A percentile compares a stretch with the other conserved stretches of the same genome.
Evolutionary conservation across 1,140 invertebrate species (phyloP).

Genomic region (Geopemphigus sp.): DNA sequence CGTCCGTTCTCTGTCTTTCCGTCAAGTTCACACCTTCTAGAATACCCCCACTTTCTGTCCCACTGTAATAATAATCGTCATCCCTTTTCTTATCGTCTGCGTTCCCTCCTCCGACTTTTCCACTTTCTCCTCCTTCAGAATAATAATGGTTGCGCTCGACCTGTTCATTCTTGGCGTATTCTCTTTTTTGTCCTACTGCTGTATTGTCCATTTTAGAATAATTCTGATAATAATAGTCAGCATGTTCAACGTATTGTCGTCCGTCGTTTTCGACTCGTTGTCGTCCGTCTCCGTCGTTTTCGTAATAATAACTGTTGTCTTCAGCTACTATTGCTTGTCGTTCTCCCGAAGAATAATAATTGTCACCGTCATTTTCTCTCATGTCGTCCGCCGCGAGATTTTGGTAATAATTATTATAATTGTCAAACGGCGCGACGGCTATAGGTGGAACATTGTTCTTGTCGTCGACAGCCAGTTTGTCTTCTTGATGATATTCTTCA

Average conservation of each 20-base stretch:
- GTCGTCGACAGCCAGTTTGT: background rate
- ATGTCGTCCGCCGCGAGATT: background rate
- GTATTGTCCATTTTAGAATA: background rate
- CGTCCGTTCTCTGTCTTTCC: no score
- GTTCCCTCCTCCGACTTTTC: no score
- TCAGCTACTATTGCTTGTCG: background rate
- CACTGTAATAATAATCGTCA: no score
- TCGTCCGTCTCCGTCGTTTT: background rate
- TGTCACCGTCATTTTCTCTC: background rate
- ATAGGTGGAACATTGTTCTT: background rate
- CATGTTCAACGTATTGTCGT: background rate
- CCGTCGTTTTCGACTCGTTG: background rate
- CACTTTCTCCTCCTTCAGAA: background rate
- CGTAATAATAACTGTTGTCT: conserved; percentile 10
- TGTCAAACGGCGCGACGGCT: no score
- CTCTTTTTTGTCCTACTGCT: background rate
- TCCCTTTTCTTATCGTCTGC: no score
- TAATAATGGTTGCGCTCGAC: background rate
- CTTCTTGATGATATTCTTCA: no score
- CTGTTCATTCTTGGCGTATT: background rate
- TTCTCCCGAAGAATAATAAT: conserved; percentile 11
- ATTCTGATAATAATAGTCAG: conserved; percentile 24
- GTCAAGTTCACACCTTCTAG: no score
- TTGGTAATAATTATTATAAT: conserved; percentile 12
- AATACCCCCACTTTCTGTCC: no score